Evolutionary conservation across 1,140 invertebrate species (phyloP).

Genomic region (Drosophila arizonae): DNA sequence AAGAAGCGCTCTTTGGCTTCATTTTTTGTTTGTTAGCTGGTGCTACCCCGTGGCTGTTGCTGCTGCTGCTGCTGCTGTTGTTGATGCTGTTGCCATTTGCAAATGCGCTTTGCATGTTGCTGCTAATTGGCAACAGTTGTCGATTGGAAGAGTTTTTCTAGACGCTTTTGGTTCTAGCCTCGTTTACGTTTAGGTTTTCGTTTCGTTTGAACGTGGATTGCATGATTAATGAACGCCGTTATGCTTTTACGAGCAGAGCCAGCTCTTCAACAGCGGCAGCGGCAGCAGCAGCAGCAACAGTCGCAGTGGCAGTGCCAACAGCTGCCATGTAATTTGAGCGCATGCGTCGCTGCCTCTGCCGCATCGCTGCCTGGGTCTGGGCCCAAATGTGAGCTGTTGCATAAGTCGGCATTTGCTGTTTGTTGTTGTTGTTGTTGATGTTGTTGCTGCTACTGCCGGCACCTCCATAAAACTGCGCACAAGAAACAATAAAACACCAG

Average conservation of each 20-base stretch:
- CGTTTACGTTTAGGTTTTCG: conserved; percentile 39
- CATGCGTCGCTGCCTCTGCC: conserved; percentile 59
- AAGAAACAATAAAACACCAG: conserved; percentile 78
- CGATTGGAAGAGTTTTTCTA: conserved; percentile 63
- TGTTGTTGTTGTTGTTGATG: background rate
- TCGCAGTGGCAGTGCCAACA: background rate
- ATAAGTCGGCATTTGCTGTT: conserved; percentile 50
- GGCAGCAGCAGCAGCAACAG: too few species aligned
- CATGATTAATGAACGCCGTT: conserved; percentile 78
- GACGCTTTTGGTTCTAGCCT: conserved; percentile 34
- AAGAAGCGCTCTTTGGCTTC: conserved; percentile 10
- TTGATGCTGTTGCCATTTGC: conserved; percentile 53
- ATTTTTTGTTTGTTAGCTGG: conserved; percentile 4
- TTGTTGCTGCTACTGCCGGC: conserved; percentile 1
- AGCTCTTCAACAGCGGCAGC: conserved; percentile 8
- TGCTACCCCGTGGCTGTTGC: conserved; percentile 16
- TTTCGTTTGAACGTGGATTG: conserved; percentile 48
- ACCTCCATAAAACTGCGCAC: conserved; percentile 60
- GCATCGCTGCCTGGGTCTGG: conserved; percentile 1
- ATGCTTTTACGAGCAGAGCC: conserved; percentile 64
- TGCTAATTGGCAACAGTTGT: conserved; percentile 80
- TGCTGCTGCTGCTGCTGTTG: conserved; percentile 28
- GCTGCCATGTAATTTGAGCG: conserved; percentile 68
- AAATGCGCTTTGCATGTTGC: conserved; percentile 79
- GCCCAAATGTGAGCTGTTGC: conserved; percentile 41